Base-by-base conservation (phyloP, 2,797 vertebrate genomes). In the Acrossocheilus wenchowensis region DNA sequence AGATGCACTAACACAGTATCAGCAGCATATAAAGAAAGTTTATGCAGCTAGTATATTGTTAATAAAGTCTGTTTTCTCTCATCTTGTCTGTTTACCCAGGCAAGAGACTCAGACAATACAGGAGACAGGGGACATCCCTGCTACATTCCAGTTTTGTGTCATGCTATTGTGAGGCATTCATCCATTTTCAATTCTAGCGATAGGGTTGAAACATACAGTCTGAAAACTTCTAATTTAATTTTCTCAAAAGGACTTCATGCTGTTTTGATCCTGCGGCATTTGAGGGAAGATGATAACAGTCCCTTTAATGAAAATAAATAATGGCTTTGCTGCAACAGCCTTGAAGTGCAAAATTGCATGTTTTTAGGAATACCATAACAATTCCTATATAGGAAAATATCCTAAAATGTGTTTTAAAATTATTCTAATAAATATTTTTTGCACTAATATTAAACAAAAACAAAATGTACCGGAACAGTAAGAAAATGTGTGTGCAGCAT, bases 291-390 rank as follows among this genome's bases (percentile, higher is more conserved):
- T 10, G 69, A 83, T 74, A 83, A 83, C 69, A 60, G 66, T 2
- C 3, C 15, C n/a, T 82, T 82, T 60, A 60, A 73, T 82, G 52
- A 73, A 60, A 45, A 82, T 60, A 60, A 45, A 82, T 60, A 82
- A 60, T 45, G 69, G 23, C 52, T 82, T 39, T 1, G 36, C 30
- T 2, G 5, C 66, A 57, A 82, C 21, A 57, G 34, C 39, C 69
- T 52, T 30, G 52, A 72, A 73, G 12, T 45, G 64, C 39, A 62
- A 83, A 17, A 45, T 39, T 73, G 19, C 60, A 57, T 62, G 41
- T 74, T 83, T 41, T 73, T 60, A 82, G 3, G 17, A 54, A 73
- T 12, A 23, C 15, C 50, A 43, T 17, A 60, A 15, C 69, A 30
- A 57, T 26, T 15, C 19, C 11, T 41, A 34, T n/a, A n/a, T 2